A percentile compares a stretch with the other conserved stretches of the same genome.
Evolutionary conservation across 2,113 vertebrate genomes (phyloP).

Genomic region (Gasterosteus nipponicus): DNA sequence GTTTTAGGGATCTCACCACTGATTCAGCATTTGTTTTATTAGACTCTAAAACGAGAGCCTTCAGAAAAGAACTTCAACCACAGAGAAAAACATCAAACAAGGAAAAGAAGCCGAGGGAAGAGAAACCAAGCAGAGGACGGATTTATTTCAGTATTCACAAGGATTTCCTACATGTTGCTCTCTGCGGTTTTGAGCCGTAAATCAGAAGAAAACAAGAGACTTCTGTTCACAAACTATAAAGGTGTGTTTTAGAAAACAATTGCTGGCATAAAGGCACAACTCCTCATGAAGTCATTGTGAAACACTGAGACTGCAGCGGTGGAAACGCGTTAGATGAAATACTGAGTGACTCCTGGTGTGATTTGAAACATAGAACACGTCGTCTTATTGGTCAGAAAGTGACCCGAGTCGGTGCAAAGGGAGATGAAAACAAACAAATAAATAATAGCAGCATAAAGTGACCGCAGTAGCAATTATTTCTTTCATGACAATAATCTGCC

Average conservation of each 20-base stretch:
- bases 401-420: slow-evolving; percentile 5
- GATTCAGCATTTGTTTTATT: too few relatives aligned
- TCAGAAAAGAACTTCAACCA: too few relatives aligned
- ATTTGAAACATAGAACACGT: slow-evolving; percentile 6
- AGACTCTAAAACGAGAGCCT: too few relatives aligned
- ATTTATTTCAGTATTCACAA: slow-evolving; percentile 73
- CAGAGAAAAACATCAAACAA: background rate
- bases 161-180: slow-evolving; percentile 36
- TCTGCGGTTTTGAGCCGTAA: slow-evolving; percentile 48
- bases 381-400: slow-evolving; percentile 9
- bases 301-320: background rate
- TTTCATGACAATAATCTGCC: background rate
- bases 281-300: slow-evolving; percentile 39
- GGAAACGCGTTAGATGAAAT: slow-evolving; percentile 20
- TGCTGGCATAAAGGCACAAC: slow-evolving; percentile 67
- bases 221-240: slow-evolving; percentile 21
- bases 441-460: background rate
- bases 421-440: background rate
- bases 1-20: too few relatives aligned
- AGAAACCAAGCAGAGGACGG: slow-evolving; percentile 35
- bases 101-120: slow-evolving; percentile 7
- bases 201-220: slow-evolving; percentile 1
- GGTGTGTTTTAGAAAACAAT: slow-evolving; percentile 40
- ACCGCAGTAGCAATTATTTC: background rate
- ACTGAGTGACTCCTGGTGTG: background rate